Evolutionary conservation across 2,113 vertebrate genomes (phyloP), one percentile per base, ranked within the genome.

Genomic region (Suncus etruscus): DNA sequence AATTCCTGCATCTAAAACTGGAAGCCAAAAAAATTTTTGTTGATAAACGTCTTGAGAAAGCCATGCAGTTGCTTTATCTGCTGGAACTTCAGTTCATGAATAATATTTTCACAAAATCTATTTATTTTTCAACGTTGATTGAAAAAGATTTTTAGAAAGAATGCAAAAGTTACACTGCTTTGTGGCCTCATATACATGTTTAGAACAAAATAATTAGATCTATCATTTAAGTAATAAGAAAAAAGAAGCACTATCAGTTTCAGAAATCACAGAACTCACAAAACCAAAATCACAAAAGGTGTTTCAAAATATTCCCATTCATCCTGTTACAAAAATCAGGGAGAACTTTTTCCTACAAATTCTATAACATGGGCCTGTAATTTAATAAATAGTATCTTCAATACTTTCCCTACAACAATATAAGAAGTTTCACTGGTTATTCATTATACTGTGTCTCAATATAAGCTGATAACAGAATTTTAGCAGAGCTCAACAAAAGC

Each of bases 1-100:
- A 70, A 18, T 96, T 0, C 82, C 94, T 32, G 73, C 91, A 96
- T 99, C 97, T 95, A 98, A 97, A 96, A 99, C 99, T 99, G 32
- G 84, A 95, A 89, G 11, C 47, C 77, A 92, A 92, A 83, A 47
- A 39, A 87, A 86, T 11, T 84, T 24, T 66, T 50, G 16, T 96
- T 90, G 94, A 73, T 66, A 91, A 87, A 89, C 0, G 50, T 89
- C 32, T 79, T 82, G 8, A 18, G 8, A 69, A 90, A 76, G 24
- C 11, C n/a, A 72, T 83, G 45, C 70, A 91, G 27, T 69, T 72
- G 24, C 8, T 24, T 54, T 70, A 54, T 27, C 73, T 69, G 85
- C 24, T 54, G 24, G 29, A 68, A 69, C 73, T 83, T 87, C 65
- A 91, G 45, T 29, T 3, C 18, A 45, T 25, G 16, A 74, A 79